Evolutionary conservation across 2,113 vertebrate species (phyloP), one percentile per base, ranked within the genome.

Genomic region (Oncorhynchus kisutch): DNA sequence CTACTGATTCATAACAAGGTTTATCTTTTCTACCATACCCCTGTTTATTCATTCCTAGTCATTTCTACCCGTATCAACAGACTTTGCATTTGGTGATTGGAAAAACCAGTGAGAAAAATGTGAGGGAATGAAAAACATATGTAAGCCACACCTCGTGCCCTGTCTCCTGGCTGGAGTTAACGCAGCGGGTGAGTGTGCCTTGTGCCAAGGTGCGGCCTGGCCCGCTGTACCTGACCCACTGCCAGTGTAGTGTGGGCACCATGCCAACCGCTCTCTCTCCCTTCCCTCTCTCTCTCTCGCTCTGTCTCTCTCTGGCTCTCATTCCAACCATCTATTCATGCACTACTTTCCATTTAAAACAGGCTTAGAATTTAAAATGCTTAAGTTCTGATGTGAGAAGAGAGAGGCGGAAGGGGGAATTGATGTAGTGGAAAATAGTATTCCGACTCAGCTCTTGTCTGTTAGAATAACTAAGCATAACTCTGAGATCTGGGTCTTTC

Each of bases 41-140:
- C 18, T 62, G 8, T 62, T 13, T 62, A 22, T 62, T 62, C 7
- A n/a, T 22, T 2, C 59, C n/a, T 8, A 62, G 59, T 62, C 5
- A n/a, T 22, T 62, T 62, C n/a, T 62, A 45, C 9, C 39, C 8
- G 1, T 54, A 54, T 54, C 18, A 8, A 22, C 16, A 22, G n/a
- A 24, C 74, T 76, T 39, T 54, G 5, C 51, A 54, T 80, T 86
- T 71, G 73, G 68, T 80, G 75, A 79, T 78, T 78, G 39, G 54
- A 65, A 60, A 73, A 74, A 67, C 79, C 74, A 20, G 6, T 74
- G 64, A 74, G 84, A 78, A 4, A 59, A 16, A 70, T 29, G 24
- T 29, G 78, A 83, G 57, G 29, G 65, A 59, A 5, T 71, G 24
- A 71, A 78, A 74, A 88, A 82, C 78, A 84, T 72, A 86, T 87